A percentile compares a stretch with the other conserved stretches of the same genome.
These are phyloP conservation scores for Drosophila parabipectinata DNA, from an alignment of 1,140 invertebrate genomes.

Conservation along the genomic window DNA sequence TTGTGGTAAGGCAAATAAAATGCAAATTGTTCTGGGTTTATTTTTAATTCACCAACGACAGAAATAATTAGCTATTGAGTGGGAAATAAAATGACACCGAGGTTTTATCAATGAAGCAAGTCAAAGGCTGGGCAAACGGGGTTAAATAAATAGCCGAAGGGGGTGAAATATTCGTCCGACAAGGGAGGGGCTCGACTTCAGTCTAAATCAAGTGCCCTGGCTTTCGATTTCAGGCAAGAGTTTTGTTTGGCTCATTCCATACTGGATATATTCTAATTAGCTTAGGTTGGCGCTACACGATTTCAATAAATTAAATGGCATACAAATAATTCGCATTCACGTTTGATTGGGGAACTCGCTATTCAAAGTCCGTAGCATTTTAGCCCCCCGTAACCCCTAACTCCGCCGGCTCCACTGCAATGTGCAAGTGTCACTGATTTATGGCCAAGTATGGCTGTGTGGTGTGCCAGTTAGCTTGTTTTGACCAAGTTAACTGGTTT, in stretches of 20 bases:
- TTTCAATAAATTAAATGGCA: constrained; percentile 71
- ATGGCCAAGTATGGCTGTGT: constrained; percentile 49
- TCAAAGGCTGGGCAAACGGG: not conserved
- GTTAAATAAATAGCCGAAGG: not conserved
- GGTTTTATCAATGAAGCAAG: constrained; percentile 67
- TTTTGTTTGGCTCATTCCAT: constrained; percentile 6
- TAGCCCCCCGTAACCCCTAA: constrained; percentile 3
- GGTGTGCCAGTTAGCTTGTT: constrained; percentile 63
- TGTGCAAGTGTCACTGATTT: constrained; percentile 79
- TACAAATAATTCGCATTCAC: constrained; percentile 57
- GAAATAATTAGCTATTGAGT: constrained; percentile 45
- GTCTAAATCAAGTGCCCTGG: not conserved
- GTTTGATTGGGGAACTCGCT: constrained; percentile 42
- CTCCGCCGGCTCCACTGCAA: constrained; percentile 44
- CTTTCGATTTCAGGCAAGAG: constrained; percentile 19
- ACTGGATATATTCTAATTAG: constrained; percentile 64
- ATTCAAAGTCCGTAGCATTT: constrained; percentile 16
- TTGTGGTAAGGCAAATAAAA: constrained; percentile 12
- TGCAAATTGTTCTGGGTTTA: constrained; percentile 56
- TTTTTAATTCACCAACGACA: constrained; percentile 41
- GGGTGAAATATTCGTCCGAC: not conserved
- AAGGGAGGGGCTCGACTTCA: constrained; percentile 36
- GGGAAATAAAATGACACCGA: constrained; percentile 30
- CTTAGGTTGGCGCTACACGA: constrained; percentile 62
- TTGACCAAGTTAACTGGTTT: constrained; percentile 79